Conservation (phyloP, 2,888 invertebrate species). For the Ectemnius lituratus region DNA sequence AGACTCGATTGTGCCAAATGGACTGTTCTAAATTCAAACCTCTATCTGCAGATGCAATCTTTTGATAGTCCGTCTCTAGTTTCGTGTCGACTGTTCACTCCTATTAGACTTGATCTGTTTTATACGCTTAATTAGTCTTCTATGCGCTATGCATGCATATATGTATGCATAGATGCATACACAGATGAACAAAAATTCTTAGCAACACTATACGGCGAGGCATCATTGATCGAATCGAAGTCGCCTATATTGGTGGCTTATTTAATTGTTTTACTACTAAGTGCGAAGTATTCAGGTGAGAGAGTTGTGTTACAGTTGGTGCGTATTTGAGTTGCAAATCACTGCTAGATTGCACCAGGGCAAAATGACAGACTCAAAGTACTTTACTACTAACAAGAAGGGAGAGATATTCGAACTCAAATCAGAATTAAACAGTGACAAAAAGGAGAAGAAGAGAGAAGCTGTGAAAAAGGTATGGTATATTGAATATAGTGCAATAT, state of each 20-base stretch:
- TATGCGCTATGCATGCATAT: too few species aligned
- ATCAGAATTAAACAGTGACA: slow-evolving; percentile 99
- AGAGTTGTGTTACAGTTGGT: slow-evolving; percentile 25
- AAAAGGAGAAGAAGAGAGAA: slow-evolving; percentile 99
- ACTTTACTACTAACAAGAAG: slow-evolving; percentile 99
- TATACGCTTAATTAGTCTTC: too few species aligned
- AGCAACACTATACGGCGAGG: too few species aligned
- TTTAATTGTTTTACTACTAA: slow-evolving; percentile 44
- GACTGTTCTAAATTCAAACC: too few species aligned
- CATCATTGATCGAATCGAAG: slow-evolving; percentile 55
- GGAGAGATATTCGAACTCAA: slow-evolving; percentile 99
- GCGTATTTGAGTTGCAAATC: slow-evolving; percentile 3
- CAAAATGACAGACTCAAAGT: slow-evolving; percentile 98
- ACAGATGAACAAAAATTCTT: too few species aligned
- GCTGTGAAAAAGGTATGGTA: slow-evolving; percentile 96
- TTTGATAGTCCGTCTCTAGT: too few species aligned
- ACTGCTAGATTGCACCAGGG: slow-evolving; percentile 13
- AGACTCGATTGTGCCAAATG: too few species aligned
- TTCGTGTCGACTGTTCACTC: too few species aligned
- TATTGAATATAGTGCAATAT: neutral
- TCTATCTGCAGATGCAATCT: too few species aligned
- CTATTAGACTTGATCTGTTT: too few species aligned
- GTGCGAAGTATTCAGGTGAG: slow-evolving; percentile 9
- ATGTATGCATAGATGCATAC: too few species aligned
- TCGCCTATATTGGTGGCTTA: slow-evolving; percentile 55